Evolutionary conservation across 2,888 invertebrate species (phyloP).

Genomic region (Herminia tarsipennalis): DNA sequence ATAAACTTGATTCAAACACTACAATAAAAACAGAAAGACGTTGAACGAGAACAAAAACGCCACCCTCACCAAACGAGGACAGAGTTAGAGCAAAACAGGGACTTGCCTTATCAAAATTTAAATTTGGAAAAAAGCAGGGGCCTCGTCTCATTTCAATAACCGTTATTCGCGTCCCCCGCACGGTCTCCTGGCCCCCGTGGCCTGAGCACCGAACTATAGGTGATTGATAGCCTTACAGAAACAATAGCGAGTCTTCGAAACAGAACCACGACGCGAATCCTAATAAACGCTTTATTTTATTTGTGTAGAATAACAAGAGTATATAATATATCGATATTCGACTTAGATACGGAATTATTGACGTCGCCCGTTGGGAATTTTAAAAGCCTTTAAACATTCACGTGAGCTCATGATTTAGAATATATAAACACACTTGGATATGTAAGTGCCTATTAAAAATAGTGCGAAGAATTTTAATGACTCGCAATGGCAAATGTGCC

Average conservation of each 20-base stretch:
- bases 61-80: conserved; percentile 70
- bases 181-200: conserved; percentile 46
- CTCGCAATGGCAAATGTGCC: conserved; percentile 11
- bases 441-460: conserved; percentile 43
- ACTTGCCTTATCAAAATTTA: conserved; percentile 85
- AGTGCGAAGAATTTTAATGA: conserved; percentile 42
- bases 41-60: conserved; percentile 72
- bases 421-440: conserved; percentile 38
- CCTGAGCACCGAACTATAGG: conserved; percentile 63
- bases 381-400: conserved; percentile 56
- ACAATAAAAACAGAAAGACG: conserved; percentile 66
- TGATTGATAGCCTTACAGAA: conserved; percentile 83
- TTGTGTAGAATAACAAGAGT: conserved; percentile 77
- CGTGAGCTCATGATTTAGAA: conserved; percentile 44
- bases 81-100: conserved; percentile 80
- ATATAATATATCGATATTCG: conserved; percentile 76
- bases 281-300: conserved; percentile 85
- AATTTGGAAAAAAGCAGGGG: conserved; percentile 84
- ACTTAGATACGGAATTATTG: conserved; percentile 74
- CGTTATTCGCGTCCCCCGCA: conserved; percentile 75
- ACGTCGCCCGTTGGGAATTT: conserved; percentile 66
- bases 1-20: conserved; percentile 57
- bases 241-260: conserved; percentile 78
- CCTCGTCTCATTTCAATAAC: conserved; percentile 85
- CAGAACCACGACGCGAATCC: conserved; percentile 79